Evolutionary conservation across 1,140 invertebrate genomes (phyloP), one percentile per base, ranked within the genome.

Genomic region (Diorhabda sublineata): DNA sequence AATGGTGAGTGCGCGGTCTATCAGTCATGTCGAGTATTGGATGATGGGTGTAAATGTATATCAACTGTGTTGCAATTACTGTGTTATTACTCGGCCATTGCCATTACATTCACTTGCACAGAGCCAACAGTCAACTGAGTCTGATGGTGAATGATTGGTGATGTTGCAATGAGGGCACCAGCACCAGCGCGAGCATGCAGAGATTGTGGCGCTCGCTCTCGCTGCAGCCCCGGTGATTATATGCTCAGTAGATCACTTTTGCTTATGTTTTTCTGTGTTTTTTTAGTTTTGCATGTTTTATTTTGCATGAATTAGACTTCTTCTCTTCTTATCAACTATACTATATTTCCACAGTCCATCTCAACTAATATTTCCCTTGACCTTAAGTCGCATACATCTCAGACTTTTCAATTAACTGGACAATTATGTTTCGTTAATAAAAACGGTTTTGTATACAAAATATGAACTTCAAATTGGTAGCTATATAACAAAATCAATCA

Each of bases 1-100:
- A 89, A 97, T 97, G 95, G 93, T 96, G 92, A 95, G 94, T 95
- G 76, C 72, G 75, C 70, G 73, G 74, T 75, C 72, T 76, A 75
- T 74, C 76, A 77, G 76, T 78, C 77, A 78, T 76, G 75, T 78
- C 77, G 74, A 76, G 75, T 78, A 76, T 77, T 79, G 72, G 75
- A 76, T 71, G 69, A 73, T 75, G 68, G 71, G 67, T 76, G 69
- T 74, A 71, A 64, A 64, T 64, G 42, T 61, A 64, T 72, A 58
- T 62, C 57, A 67, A 68, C 43, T 71, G 70, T 73, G 66, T 66
- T 71, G 66, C 67, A 66, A 63, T 65, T 52, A 44, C 68, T 66
- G 26, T 71, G 66, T 73, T 66, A 41, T 65, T 72, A 59, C 66
- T 70, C 72, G 69, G 72, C 67, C 64, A 57, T 66, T 69, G 71